These are phyloP conservation scores for Amia ocellicauda DNA, from an alignment of 2,113 vertebrate genomes.

Conservation along the genomic window DNA sequence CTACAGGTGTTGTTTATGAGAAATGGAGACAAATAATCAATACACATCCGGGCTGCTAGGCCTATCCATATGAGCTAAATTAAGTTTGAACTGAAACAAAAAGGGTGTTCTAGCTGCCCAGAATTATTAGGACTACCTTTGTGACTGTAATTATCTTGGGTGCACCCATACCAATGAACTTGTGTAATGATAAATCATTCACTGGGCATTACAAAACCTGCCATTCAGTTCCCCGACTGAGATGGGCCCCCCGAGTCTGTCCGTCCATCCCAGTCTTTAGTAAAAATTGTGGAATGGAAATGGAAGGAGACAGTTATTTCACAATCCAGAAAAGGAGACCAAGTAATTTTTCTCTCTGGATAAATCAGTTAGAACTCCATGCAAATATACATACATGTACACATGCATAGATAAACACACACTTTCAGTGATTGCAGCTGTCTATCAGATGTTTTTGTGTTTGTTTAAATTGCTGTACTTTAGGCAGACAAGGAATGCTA, in stretches of 20 bases:
- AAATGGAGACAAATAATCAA: too few relatives aligned
- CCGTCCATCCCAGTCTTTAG: not conserved
- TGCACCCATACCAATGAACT: slow-evolving; percentile 50
- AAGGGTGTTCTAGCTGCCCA: not conserved
- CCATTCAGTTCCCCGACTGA: slow-evolving; percentile 43
- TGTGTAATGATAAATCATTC: slow-evolving; percentile 55
- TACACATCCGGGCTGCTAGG: too few relatives aligned
- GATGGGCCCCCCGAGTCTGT: slow-evolving; percentile 5
- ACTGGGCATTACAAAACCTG: slow-evolving; percentile 49
- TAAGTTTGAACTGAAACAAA: not conserved
- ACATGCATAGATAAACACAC: slow-evolving; percentile 41
- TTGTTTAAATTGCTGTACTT: slow-evolving; percentile 61
- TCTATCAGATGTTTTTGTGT: slow-evolving; percentile 57
- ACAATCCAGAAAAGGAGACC: too few relatives aligned
- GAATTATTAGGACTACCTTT: slow-evolving; percentile 20
- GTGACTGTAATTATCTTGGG: slow-evolving; percentile 52
- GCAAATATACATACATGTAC: not conserved
- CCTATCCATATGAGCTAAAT: not conserved
- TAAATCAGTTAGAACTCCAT: slow-evolving; percentile 12
- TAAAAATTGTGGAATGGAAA: too few relatives aligned
- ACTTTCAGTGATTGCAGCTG: slow-evolving; percentile 60
- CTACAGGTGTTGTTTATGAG: too few relatives aligned
- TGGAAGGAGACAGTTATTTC: too few relatives aligned
- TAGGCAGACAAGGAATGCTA: slow-evolving; percentile 59
- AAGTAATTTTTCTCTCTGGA: not conserved